Conservation (phyloP, 2,888 invertebrate species). For the Pseudococcus jackbeardsleyi region DNA sequence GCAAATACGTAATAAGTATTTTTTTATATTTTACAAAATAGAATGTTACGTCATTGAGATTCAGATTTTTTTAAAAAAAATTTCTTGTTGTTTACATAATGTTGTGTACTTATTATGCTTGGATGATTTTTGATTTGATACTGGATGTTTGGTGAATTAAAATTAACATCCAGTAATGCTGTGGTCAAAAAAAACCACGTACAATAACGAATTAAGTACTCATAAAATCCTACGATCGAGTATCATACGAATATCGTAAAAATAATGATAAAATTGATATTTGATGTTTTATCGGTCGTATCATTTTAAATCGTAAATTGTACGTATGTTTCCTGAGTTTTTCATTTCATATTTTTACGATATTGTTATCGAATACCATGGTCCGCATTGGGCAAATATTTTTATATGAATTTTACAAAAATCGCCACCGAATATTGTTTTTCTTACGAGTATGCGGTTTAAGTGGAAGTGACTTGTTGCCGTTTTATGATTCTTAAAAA, state of each 20-base stretch:
- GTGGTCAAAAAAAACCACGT: background rate
- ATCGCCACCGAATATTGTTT: background rate
- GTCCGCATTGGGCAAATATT: background rate
- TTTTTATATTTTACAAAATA: too few species aligned
- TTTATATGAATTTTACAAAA: constrained; percentile 12
- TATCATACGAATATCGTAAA: constrained; percentile 22
- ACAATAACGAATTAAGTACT: constrained; percentile 3
- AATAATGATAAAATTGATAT: constrained; percentile 49
- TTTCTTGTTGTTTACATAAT: too few species aligned
- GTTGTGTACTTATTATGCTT: background rate
- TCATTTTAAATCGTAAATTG: background rate
- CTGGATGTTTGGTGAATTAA: background rate
- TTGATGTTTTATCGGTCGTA: constrained; percentile 22
- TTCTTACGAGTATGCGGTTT: background rate
- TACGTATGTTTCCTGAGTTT: background rate
- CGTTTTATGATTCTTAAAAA: background rate
- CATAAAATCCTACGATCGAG: background rate
- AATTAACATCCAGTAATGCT: constrained; percentile 32
- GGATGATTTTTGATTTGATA: background rate
- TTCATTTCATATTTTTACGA: background rate
- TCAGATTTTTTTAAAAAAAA: too few species aligned
- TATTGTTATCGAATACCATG: background rate
- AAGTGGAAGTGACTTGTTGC: background rate
- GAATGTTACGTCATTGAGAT: too few species aligned
- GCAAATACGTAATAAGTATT: too few species aligned